Evolutionary conservation across 2,888 invertebrate species (phyloP).

Genomic region (Cenopis cana): DNA sequence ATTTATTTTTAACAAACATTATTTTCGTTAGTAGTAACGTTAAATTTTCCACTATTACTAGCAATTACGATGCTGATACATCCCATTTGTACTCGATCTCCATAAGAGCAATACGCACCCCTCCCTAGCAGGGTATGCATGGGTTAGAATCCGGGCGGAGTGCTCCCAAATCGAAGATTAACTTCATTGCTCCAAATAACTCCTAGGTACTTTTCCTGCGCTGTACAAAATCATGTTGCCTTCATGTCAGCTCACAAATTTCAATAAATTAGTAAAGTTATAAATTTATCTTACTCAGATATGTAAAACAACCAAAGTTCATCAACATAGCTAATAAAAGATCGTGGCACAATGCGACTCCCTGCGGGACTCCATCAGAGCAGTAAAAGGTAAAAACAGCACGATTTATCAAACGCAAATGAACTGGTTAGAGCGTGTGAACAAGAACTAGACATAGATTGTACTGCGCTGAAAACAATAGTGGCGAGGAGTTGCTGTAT

Average conservation of each 20-base stretch:
- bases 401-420: constrained; percentile 36
- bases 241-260: not conserved
- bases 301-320: not conserved
- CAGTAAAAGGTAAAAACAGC: constrained; percentile 34
- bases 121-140: too few relatives aligned
- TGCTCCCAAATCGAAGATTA: not conserved
- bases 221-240: not conserved
- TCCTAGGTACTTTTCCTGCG: not conserved
- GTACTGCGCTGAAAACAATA: constrained; percentile 2
- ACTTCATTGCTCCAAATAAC: not conserved
- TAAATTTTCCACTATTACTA: not conserved
- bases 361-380: constrained; percentile 16
- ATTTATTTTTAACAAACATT: too few relatives aligned
- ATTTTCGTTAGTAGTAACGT: not conserved
- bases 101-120: not conserved
- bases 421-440: constrained; percentile 37
- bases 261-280: not conserved
- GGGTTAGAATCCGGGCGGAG: not conserved
- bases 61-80: not conserved
- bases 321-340: constrained; percentile 8
- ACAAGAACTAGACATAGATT: constrained; percentile 35
- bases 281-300: not conserved
- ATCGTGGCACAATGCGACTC: constrained; percentile 1
- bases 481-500: not conserved
- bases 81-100: not conserved